A percentile compares a stretch with the other conserved stretches of the same genome.
phyloP scores from a whole-genome alignment of 2,113 vertebrate genomes.

The Astur gentilis region DNA sequence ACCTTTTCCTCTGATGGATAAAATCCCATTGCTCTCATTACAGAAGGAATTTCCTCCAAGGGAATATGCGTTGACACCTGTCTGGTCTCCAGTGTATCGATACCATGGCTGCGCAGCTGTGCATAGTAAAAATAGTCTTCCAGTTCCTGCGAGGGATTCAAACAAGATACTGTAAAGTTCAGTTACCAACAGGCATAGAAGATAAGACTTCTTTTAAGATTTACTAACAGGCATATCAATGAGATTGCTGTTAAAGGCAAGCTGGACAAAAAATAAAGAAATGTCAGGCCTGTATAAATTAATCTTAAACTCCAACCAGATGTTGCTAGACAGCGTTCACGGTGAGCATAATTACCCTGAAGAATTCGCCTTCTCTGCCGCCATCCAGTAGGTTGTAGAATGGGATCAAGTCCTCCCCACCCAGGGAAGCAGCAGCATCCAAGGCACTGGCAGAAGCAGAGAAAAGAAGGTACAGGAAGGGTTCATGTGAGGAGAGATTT shows the following conservation, averaged over 20 bases:
- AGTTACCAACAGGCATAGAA: not conserved
- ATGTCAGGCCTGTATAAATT: not conserved
- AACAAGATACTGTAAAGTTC: not conserved
- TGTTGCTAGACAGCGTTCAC: not conserved
- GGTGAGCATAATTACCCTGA: slow-evolving; percentile 73
- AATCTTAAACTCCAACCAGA: not conserved
- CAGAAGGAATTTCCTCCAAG: slow-evolving; percentile 82
- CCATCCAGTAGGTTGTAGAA: slow-evolving; percentile 88
- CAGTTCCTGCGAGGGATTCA: slow-evolving; percentile 79
- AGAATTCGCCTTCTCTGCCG: slow-evolving; percentile 84
- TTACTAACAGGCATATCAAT: not conserved
- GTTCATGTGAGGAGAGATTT: not conserved
- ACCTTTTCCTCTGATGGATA: slow-evolving; percentile 92
- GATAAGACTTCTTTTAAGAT: not conserved
- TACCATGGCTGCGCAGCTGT: slow-evolving; percentile 80
- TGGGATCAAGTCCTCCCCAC: slow-evolving; percentile 82
- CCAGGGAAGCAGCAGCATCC: slow-evolving; percentile 82
- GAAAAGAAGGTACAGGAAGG: not conserved
- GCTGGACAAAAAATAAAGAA: not conserved
- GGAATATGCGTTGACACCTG: slow-evolving; percentile 78
- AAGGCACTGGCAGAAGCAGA: slow-evolving; percentile 74
- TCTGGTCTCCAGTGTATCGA: slow-evolving; percentile 77
- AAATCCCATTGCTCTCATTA: slow-evolving; percentile 89
- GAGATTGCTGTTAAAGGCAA: not conserved
- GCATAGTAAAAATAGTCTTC: slow-evolving; percentile 92